These are phyloP conservation scores for Drosophila nigromelanica DNA, from an alignment of 1,140 invertebrate genomes.

Conservation along the genomic window DNA sequence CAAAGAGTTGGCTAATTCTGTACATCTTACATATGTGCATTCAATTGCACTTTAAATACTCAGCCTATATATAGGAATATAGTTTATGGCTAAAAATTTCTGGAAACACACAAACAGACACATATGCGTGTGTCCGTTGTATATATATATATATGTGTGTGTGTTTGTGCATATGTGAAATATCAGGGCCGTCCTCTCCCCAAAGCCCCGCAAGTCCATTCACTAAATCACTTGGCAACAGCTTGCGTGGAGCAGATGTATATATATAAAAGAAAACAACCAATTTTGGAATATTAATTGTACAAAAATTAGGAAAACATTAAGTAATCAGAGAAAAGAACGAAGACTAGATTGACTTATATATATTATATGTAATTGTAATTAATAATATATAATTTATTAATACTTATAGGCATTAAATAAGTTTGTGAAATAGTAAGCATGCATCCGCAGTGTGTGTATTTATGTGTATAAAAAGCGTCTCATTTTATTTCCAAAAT, in stretches of 20 bases:
- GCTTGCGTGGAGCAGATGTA: not conserved
- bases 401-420: not conserved
- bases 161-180: conserved; percentile 38
- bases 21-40: not conserved
- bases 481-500: not conserved
- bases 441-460: not conserved
- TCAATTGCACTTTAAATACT: not conserved
- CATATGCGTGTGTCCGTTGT: not conserved
- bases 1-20: not conserved
- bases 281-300: too few relatives aligned
- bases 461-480: not conserved
- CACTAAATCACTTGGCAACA: conserved; percentile 62
- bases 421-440: conserved; percentile 7
- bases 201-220: conserved; percentile 27
- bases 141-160: not conserved
- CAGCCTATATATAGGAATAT: not conserved
- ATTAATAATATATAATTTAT: not conserved
- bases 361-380: too few relatives aligned
- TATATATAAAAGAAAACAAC: too few relatives aligned
- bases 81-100: conserved; percentile 55
- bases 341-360: too few relatives aligned
- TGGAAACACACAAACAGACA: conserved; percentile 41
- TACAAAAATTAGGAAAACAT: too few relatives aligned
- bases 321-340: too few relatives aligned
- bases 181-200: conserved; percentile 22